Evolutionary conservation across 1,140 invertebrate genomes (phyloP), one percentile per base, ranked within the genome.

Genomic region (Colletes gigas): DNA sequence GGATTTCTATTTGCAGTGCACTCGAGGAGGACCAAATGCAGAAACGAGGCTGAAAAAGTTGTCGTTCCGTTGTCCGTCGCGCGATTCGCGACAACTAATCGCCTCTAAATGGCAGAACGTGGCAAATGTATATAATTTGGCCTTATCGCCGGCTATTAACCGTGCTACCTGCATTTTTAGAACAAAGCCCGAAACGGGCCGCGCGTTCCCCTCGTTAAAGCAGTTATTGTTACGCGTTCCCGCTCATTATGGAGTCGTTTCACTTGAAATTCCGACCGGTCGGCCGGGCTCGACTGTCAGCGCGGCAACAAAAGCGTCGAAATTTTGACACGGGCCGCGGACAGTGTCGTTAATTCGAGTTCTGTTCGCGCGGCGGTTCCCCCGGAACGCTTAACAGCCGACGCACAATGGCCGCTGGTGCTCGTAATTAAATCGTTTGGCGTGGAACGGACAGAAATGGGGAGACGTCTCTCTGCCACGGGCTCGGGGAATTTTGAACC

Each of bases 231-330:
- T 79, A 60, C 4, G 9, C 39, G 50, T 79, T 73, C 70, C n/a
- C 54, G 50, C 69, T 79, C 70, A 73, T 79, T 79, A 79, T 19
- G 60, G 60, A 65, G 19, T 79, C 77, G 77, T 79, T 66, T 63
- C 77, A n/a, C 39, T 57, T 50, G 60, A 39, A 73, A 79, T 70
- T 73, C 54, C 60, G 9, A 15, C 21, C 4, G 50, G 30, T 8
- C 9, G 50, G 30, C 4, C 9, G 9, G n/a, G 14, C 17, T n/a
- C 0, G 3, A 14, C 14, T 78, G 14, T 52, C 41, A n/a, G 15
- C 12, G 15, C 17, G 1, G 7, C 30, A 57, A 71, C 39, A 63
- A 65, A 54, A 54, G n/a, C 41, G 41, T 30, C 15, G n/a, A 50
- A 78, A 78, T 78, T 72, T 63, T 63, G 30, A 72, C 30, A 30